These are phyloP conservation scores for Penaeus chinensis DNA, from an alignment of 1,140 invertebrate species.

Conservation along the genomic window DNA sequence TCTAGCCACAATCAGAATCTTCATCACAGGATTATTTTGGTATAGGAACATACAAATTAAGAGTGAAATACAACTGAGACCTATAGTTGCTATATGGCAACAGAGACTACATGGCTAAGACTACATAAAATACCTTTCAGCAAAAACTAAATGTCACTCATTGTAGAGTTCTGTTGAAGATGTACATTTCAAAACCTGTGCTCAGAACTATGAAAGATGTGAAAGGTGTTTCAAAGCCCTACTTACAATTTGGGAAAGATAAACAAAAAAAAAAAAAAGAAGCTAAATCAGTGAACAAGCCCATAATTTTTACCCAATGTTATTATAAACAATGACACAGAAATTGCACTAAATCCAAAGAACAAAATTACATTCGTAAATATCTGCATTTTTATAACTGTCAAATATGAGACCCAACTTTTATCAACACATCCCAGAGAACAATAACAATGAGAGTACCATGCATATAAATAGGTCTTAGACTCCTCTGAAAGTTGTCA, in stretches of 20 bases:
- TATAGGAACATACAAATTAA: conserved; percentile 48
- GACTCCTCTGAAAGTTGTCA: background rate
- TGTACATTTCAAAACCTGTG: too few species aligned
- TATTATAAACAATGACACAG: too few species aligned
- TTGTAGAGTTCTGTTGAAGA: background rate
- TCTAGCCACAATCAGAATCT: conserved; percentile 45
- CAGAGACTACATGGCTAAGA: conserved; percentile 38
- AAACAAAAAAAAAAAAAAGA: too few species aligned
- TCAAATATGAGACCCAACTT: too few species aligned
- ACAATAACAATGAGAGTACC: conserved; percentile 14
- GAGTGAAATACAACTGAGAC: conserved; percentile 31
- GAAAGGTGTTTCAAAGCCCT: too few species aligned
- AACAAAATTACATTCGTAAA: too few species aligned
- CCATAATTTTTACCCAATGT: too few species aligned
- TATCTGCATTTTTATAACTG: too few species aligned
- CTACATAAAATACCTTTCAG: conserved; percentile 40
- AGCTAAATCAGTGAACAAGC: too few species aligned
- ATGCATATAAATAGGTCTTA: conserved; percentile 7
- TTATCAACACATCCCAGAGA: background rate
- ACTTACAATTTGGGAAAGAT: too few species aligned
- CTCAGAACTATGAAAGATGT: too few species aligned
- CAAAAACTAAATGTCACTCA: conserved; percentile 37
- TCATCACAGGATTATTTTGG: conserved; percentile 50
- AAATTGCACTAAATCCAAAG: too few species aligned
- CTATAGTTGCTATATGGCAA: conserved; percentile 54